Base-by-base conservation (phyloP, 2,113 vertebrate species). In the Platichthys flesus region DNA sequence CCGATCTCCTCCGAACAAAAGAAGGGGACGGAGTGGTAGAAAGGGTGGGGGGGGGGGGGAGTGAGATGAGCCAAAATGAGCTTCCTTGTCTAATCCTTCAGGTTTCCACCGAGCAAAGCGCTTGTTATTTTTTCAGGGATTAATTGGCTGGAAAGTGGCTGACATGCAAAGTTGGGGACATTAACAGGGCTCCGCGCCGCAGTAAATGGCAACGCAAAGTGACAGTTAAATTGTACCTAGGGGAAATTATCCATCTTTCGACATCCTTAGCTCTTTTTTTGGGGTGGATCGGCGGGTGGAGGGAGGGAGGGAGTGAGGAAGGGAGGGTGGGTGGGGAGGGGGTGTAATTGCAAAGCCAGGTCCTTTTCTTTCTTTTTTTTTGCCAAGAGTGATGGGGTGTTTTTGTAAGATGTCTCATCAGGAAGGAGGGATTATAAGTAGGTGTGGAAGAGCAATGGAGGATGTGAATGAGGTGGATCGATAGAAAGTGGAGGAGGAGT, bases 91-190 rank as follows among this genome's bases (percentile, higher is more conserved):
- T 97, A 97, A 98, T 97, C 97, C 96, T 96, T 98, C 96, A 98
- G 96, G 96, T 98, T 97, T 97, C 96, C 95, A 96, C 94, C 91
- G 95, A 95, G 94, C 95, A 96, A 89, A 87, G 94, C 93, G 42
- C 85, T 83, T 91, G 90, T 79, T 78, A 82, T 86, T 86, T 88
- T 90, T 91, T 92, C 87, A 89, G 71, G 93, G 96, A 96, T 97
- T 98, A 99, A 99, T 99, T 99, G 97, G 97, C 95, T 98, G 97
- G 97, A 98, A 99, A 99, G 97, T 97, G 97, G 96, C 97, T 98
- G 98, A 98, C 97, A 97, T 98, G 97, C 97, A 96, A 98, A 98
- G 98, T 98, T 97, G 96, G 96, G 96, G 96, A 96, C 97, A 96
- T 97, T 99, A 94, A 93, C 96, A 10, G 94, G 96, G 94, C 79